Base-by-base conservation (phyloP, 2,797 vertebrate genomes). In the Sebastolobus altivelis region DNA sequence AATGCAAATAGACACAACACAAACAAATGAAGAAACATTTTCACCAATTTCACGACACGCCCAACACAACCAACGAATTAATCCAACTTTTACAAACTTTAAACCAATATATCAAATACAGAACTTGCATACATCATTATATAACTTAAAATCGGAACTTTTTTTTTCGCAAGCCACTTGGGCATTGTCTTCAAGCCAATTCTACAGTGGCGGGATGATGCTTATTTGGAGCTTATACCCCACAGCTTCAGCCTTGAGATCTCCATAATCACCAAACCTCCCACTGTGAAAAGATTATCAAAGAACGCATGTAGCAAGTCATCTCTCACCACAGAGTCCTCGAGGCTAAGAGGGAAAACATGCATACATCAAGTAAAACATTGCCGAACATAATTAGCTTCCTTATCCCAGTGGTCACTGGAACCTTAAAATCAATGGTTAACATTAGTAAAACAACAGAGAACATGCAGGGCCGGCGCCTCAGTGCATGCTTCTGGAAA, bases 281-380 rank as follows among this genome's bases (percentile, higher is more conserved):
- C 92, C 90, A 91, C 92, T 72, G 92, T 72, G 93, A 94, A 87
- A 91, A 94, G 91, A 95, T 95, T 93, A 95, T 93, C 93, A 95
- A 92, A 94, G 91, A 92, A 92, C 66, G 77, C 92, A 80, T 92
- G 90, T 89, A 93, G 88, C 88, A 89, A 93, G 94, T 90, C 89
- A 91, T 94, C 89, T 94, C 87, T 87, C 80, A 92, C 87, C 89
- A 80, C 80, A 88, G 77, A 92, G 69, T 93, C 93, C 94, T 93
- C 54, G 61, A 92, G 92, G 94, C 93, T 90, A 90, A 88, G 80
- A 84, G 81, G 82, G 77, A 92, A 92, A 93, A 91, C 90, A 93
- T 77, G 93, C 90, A 94, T 93, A 92, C 90, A 94, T 96, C 90
- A 91, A 93, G 91, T 91, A 90, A 90, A 93, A 94, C 89, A 94